Base-by-base conservation (phyloP, 2,888 invertebrate genomes). In the Dermolepida albohirtum region DNA sequence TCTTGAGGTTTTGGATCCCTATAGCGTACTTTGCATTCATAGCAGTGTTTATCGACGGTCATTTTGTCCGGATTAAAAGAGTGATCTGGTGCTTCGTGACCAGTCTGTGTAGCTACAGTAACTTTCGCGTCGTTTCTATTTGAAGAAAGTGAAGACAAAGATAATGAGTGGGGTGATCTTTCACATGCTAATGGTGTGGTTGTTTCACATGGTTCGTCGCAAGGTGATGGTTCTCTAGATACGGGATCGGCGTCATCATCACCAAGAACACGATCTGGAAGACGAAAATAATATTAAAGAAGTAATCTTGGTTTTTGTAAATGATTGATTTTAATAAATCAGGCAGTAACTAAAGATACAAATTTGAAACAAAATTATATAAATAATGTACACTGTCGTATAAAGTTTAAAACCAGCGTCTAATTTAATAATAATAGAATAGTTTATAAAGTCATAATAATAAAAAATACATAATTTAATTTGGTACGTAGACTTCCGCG, bases 1-100 rank as follows among this genome's bases (percentile, higher is more conserved):
- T 97, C 96, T 74, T 93, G 89, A 0, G 95, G 94, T 72, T 93
- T 90, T 0, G 98, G 97, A 83, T 98, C 97, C 73, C 94, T 87
- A 85, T 95, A 97, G 70, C 93, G 88, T 68, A 95, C 93, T 84
- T 94, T 94, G 84, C 97, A 98, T 84, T 96, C 95, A 82, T 94
- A 93, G 85, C 97, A 98, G 81, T 95, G 92, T 43, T 91, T 90
- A 81, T 97, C 96, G 10, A 91, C 84, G 10, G 91, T 89, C 84
- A 93, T 88, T 79, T 92, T 91, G 72, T 90, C 90, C 49, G 88
- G 86, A 74, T 89, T 87, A 78, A 90, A 91, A 16, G 84, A 84
- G 7, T 88, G 86, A 73, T 91, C 89, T 0, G 92, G 89, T 1
- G 90, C 88, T 78, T 91, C 91, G 77, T 93, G 92, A 27, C 93